A percentile compares a stretch with the other conserved stretches of the same genome.
Conservation (phyloP, 1,140 invertebrate genomes). For the Drosophila nigrodunni region DNA sequence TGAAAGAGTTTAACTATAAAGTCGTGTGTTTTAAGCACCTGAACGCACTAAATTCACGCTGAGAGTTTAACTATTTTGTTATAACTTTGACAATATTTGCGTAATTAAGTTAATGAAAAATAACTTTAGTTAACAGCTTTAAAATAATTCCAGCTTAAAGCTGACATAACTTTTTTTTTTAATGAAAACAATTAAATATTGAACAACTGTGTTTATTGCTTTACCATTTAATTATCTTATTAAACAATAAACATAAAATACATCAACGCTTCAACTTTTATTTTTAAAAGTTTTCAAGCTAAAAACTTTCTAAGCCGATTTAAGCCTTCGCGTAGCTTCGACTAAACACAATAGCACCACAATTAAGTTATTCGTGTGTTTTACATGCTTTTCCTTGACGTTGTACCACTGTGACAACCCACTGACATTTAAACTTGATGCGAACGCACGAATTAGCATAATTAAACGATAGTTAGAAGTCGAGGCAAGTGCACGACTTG, state of each 20-base stretch:
- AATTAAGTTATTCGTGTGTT: background rate
- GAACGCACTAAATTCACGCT: background rate
- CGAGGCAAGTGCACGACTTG: conserved; percentile 54
- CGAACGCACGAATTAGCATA: conserved; percentile 72
- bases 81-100: no score
- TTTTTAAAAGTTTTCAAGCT: no score
- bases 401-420: conserved; percentile 53
- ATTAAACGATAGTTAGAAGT: conserved; percentile 45
- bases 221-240: no score
- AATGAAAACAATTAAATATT: no score
- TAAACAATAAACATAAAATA: no score
- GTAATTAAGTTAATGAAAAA: no score
- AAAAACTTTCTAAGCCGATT: no score
- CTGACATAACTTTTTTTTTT: no score
- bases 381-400: background rate
- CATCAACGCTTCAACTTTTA: no score
- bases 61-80: background rate
- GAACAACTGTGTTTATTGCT: no score
- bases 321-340: background rate
- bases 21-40: conserved; percentile 1
- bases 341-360: background rate
- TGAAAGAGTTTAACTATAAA: conserved; percentile 50
- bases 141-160: no score
- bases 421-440: conserved; percentile 60
- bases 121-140: no score